Evolutionary conservation across 2,888 invertebrate species (phyloP).

Genomic region (Spodoptera littoralis): DNA sequence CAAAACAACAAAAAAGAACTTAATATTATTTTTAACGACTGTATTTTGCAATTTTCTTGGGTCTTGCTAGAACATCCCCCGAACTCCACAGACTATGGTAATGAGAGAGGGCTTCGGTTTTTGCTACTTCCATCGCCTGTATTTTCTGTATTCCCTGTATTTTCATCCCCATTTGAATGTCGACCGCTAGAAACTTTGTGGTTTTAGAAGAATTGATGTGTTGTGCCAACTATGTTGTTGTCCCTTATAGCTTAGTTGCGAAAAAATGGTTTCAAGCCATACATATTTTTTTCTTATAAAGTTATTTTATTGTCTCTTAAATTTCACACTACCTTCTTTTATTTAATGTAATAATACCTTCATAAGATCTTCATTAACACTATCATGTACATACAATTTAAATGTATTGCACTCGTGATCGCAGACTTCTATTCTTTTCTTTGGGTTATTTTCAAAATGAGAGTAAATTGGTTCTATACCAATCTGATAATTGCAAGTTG

Average conservation of each 20-base stretch:
- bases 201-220: constrained; percentile 56
- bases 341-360: too few relatives aligned
- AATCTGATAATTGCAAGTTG: too few relatives aligned
- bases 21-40: constrained; percentile 49
- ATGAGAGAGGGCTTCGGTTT: constrained; percentile 74
- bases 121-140: constrained; percentile 72
- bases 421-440: too few relatives aligned
- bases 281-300: background rate
- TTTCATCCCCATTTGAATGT: constrained; percentile 67
- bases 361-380: too few relatives aligned
- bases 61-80: constrained; percentile 60
- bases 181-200: constrained; percentile 61
- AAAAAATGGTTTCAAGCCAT: background rate
- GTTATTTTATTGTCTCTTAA: too few relatives aligned
- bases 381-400: too few relatives aligned
- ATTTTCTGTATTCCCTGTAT: constrained; percentile 56
- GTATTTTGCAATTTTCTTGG: constrained; percentile 53
- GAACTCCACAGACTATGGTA: constrained; percentile 75
- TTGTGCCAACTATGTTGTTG: constrained; percentile 32
- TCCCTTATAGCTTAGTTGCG: constrained; percentile 1
- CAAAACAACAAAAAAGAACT: constrained; percentile 12
- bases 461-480: too few relatives aligned
- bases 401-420: too few relatives aligned
- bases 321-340: too few relatives aligned
- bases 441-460: too few relatives aligned